These are phyloP conservation scores for Verasper variegatus DNA, from an alignment of 2,113 vertebrate species.

Conservation along the genomic window DNA sequence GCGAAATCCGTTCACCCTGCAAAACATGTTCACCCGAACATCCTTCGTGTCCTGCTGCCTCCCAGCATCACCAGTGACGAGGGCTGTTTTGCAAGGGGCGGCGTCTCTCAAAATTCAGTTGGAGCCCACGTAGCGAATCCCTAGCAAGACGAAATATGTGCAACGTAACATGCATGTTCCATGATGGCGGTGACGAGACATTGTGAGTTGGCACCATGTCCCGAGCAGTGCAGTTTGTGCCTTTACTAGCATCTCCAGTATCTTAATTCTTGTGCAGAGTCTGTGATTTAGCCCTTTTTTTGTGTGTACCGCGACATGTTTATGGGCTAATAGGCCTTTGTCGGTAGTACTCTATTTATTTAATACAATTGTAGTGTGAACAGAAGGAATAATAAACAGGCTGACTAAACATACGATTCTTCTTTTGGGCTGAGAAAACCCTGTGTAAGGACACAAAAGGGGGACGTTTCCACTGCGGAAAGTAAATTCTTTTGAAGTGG, in stretches of 20 bases:
- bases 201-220: conserved; percentile 41
- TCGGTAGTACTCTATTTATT: conserved; percentile 85
- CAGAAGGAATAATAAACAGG: conserved; percentile 93
- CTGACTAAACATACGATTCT: conserved; percentile 89
- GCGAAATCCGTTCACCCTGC: conserved; percentile 8
- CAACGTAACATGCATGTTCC: conserved; percentile 58
- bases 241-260: conserved; percentile 57
- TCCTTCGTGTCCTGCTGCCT: conserved; percentile 2
- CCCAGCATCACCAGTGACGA: conserved; percentile 31
- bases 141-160: conserved; percentile 43
- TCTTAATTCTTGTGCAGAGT: conserved; percentile 72
- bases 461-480: conserved; percentile 93
- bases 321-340: conserved; percentile 83
- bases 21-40: background rate
- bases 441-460: conserved; percentile 92
- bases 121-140: conserved; percentile 34
- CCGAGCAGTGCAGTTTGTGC: conserved; percentile 39
- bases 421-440: conserved; percentile 87
- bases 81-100: conserved; percentile 31
- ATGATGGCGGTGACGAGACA: conserved; percentile 47
- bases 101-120: conserved; percentile 38
- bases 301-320: conserved; percentile 80
- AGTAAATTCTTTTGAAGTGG: conserved; percentile 99
- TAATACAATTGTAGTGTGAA: conserved; percentile 90
- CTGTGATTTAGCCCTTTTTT: conserved; percentile 71